These are phyloP conservation scores for Drosophila arizonae DNA, from an alignment of 1,140 invertebrate species.

Conservation along the genomic window DNA sequence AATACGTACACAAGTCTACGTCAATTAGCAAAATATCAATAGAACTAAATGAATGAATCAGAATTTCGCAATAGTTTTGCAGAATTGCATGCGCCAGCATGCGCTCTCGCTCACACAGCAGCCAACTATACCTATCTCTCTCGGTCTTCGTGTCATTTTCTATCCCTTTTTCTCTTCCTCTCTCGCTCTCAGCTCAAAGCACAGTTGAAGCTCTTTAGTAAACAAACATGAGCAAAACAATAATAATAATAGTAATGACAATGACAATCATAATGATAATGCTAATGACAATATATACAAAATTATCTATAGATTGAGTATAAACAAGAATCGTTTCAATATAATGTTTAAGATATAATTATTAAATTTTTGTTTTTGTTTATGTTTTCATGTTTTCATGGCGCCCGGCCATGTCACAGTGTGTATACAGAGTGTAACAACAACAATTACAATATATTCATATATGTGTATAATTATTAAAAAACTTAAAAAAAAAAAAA, in stretches of 20 bases:
- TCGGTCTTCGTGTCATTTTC: too few relatives aligned
- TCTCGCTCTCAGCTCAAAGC: too few relatives aligned
- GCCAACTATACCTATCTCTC: not conserved
- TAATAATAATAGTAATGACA: too few relatives aligned
- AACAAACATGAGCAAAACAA: too few relatives aligned
- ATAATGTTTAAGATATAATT: conserved; percentile 25
- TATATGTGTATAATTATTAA: conserved; percentile 7
- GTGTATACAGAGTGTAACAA: conserved; percentile 31
- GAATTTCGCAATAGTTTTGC: not conserved
- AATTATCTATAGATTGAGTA: too few relatives aligned
- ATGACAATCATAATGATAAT: conserved; percentile 5
- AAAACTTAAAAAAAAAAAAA: conserved; percentile 1
- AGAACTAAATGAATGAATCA: not conserved
- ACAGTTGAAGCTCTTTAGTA: not conserved
- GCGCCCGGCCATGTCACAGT: conserved; percentile 62
- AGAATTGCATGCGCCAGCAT: not conserved
- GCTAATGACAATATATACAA: not conserved
- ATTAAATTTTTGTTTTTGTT: conserved; percentile 12
- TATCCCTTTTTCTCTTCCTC: too few relatives aligned
- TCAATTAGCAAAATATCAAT: not conserved
- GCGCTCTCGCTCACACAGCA: not conserved
- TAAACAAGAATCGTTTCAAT: not conserved
- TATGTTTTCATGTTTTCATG: conserved; percentile 35
- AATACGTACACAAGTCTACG: not conserved
- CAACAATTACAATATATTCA: conserved; percentile 38